phyloP scores from a whole-genome alignment of 2,113 vertebrate genomes.

The Cochlearius cochlearius region DNA sequence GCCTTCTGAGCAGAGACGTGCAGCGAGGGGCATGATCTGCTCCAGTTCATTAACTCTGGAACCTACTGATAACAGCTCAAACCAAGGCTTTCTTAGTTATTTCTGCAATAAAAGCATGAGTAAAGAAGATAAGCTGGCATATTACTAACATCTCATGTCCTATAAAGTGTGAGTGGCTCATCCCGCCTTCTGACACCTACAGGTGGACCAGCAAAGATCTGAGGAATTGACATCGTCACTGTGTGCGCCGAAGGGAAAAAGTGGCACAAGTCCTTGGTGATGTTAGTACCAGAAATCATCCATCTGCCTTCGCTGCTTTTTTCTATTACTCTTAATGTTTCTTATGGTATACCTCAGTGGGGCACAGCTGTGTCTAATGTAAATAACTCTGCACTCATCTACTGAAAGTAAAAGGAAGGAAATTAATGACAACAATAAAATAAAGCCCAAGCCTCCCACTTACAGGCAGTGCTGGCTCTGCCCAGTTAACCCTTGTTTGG shows the following conservation, averaged over 20 bases:
- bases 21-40: neutral
- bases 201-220: neutral
- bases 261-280: neutral
- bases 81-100: neutral
- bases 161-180: neutral
- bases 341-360: neutral
- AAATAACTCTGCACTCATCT: slow-evolving; percentile 11
- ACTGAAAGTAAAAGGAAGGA: slow-evolving; percentile 53
- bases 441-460: neutral
- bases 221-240: neutral
- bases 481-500: slow-evolving; percentile 31
- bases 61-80: neutral
- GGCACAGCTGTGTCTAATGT: neutral
- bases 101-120: neutral
- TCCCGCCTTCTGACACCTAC: neutral
- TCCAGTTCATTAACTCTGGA: neutral
- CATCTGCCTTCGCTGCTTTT: neutral
- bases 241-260: neutral
- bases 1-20: neutral
- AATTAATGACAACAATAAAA: slow-evolving; percentile 49
- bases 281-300: neutral
- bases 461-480: neutral
- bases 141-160: neutral
- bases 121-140: neutral
- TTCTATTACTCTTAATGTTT: neutral